Base-by-base conservation (phyloP, 2,888 invertebrate species). In the Scaptomyza reducta region DNA sequence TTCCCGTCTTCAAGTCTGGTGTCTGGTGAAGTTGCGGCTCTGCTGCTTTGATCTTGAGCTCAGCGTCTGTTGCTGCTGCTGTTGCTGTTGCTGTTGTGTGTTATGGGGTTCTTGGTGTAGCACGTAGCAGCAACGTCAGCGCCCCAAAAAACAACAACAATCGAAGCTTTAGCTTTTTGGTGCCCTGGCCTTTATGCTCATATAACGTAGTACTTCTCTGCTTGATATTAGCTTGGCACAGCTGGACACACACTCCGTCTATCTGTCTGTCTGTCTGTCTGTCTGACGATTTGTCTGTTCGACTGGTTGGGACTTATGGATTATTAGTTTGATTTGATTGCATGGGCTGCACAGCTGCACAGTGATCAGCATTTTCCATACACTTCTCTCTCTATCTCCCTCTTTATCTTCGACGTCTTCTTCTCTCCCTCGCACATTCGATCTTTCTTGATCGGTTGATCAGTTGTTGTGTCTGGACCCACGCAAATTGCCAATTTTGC, bases 301-400 rank as follows among this genome's bases (percentile, higher is more conserved):
- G 27, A 49, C 56, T 44, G 68, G 61, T 67, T 40, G 68, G 77
- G 77, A 22, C 87, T 84, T 86, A 83, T 86, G 86, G 86, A 84
- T 88, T 89, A 88, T 88, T 88, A 89, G 86, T 87, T 88, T 85
- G 88, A 87, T 88, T 89, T 89, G 78, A 80, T 86, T 87, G 85
- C 87, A 73, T 82, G 70, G 31, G 6, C 31, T 10, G 60, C 57
- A 62, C 73, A 74, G 69, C 59, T 70, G 72, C 72, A 67, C 65
- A 74, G 69, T 78, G 83, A 83, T 78, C 80, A 61, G 83, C 76
- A 74, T 77, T 79, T 77, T 72, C 71, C 68, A 68, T 60, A 62
- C 47, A 51, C 49, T 50, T 46, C 41, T 58, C 62, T 63, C 61
- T 49, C 45, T 31, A 33, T 41, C 47, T 40, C 22, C 31, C 10